These are phyloP conservation scores for Acrocera orbiculus DNA, from an alignment of 2,888 invertebrate species.

Conservation along the genomic window DNA sequence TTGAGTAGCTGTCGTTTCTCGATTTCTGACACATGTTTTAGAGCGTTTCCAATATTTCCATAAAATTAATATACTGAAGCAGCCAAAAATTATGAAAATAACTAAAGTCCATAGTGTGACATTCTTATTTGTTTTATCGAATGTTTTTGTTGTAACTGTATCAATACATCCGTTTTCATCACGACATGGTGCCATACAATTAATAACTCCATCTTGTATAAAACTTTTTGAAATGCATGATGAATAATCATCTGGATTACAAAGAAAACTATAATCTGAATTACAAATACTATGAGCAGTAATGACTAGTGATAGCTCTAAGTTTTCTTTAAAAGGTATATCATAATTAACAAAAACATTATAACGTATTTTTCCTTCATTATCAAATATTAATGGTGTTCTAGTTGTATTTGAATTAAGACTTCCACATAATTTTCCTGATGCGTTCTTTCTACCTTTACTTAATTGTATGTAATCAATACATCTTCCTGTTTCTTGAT, in stretches of 20 bases:
- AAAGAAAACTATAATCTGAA: conserved; percentile 21
- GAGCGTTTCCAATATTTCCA: no score
- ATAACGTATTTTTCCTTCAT: not conserved
- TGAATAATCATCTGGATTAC: conserved; percentile 20
- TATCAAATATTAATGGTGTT: conserved; percentile 5
- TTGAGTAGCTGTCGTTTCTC: no score
- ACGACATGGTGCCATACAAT: conserved; percentile 25
- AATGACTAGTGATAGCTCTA: conserved; percentile 25
- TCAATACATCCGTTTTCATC: conserved; percentile 26
- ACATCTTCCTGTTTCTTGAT: conserved; percentile 19
- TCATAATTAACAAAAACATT: conserved; percentile 1
- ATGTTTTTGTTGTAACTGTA: no score
- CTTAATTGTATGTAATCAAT: conserved; percentile 24
- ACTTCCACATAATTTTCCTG: conserved; percentile 1
- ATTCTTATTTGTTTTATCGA: no score
- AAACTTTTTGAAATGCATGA: conserved; percentile 27
- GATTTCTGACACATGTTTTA: no score
- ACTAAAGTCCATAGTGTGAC: no score
- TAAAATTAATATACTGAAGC: no score
- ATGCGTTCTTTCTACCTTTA: not conserved
- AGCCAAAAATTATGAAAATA: no score
- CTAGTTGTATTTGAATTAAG: not conserved
- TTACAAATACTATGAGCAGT: conserved; percentile 24
- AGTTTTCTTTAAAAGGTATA: conserved; percentile 17
- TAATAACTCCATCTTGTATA: conserved; percentile 25